phyloP scores from a whole-genome alignment of 2,888 invertebrate species.

The Chymomyza amoena region DNA sequence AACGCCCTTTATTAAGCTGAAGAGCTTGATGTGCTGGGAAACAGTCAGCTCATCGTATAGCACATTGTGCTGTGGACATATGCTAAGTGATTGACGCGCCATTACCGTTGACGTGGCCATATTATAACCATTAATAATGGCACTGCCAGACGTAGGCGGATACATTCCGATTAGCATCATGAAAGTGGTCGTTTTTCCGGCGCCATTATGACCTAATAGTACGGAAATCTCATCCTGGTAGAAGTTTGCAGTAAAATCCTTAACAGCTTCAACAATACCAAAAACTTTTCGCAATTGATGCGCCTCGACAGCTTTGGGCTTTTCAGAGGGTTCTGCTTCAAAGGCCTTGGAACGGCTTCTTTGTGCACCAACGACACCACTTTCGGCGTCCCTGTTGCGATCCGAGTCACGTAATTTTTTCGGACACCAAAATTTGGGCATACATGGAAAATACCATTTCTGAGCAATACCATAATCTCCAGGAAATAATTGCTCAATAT shows the following conservation, averaged over 20 bases:
- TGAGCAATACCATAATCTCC: conserved; percentile 89
- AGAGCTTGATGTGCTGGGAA: conserved; percentile 89
- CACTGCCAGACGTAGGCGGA: conserved; percentile 83
- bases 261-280: conserved; percentile 81
- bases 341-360: not conserved
- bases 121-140: conserved; percentile 84
- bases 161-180: conserved; percentile 90
- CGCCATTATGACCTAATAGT: conserved; percentile 86
- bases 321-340: conserved; percentile 65
- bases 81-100: conserved; percentile 84
- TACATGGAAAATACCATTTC: conserved; percentile 88
- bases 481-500: conserved; percentile 90
- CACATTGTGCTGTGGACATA: conserved; percentile 92
- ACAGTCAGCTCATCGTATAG: conserved; percentile 89
- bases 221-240: conserved; percentile 93
- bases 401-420: conserved; percentile 9
- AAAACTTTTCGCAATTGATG: conserved; percentile 82
- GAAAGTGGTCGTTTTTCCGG: conserved; percentile 94
- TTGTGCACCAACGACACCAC: conserved; percentile 12
- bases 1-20: conserved; percentile 85
- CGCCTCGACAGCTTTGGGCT: conserved; percentile 79
- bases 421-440: conserved; percentile 80
- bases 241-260: conserved; percentile 86
- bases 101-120: conserved; percentile 81
- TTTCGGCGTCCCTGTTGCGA: not conserved